These are phyloP conservation scores for Ylistrum balloti DNA, from an alignment of 1,140 invertebrate genomes.

Conservation along the genomic window DNA sequence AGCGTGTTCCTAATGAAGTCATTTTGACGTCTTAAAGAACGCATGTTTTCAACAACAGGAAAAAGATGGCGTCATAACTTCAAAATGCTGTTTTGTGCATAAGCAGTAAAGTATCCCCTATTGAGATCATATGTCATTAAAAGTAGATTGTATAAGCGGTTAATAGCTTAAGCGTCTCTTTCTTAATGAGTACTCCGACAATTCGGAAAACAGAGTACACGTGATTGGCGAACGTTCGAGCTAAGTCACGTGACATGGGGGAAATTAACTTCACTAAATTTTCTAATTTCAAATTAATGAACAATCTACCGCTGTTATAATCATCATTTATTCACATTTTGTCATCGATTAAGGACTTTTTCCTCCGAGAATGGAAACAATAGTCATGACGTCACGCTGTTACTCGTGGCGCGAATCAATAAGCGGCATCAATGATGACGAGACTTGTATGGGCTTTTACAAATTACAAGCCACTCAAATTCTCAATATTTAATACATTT, in stretches of 20 bases:
- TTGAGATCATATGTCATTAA: background rate
- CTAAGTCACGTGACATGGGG: constrained; percentile 12
- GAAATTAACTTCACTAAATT: constrained; percentile 14
- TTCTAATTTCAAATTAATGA: constrained; percentile 26
- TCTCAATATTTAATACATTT: background rate
- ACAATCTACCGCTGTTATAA: constrained; percentile 12
- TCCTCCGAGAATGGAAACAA: constrained; percentile 11
- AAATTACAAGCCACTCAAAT: constrained; percentile 6
- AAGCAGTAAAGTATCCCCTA: background rate
- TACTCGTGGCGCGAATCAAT: constrained; percentile 13
- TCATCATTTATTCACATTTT: constrained; percentile 36
- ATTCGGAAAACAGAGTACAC: background rate
- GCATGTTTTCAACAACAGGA: too few species aligned
- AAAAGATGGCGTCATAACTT: too few species aligned
- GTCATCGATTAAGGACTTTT: background rate
- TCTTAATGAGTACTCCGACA: background rate
- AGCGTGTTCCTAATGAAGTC: too few species aligned
- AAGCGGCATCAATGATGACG: background rate
- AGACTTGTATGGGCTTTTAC: background rate
- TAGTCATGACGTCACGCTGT: constrained; percentile 31
- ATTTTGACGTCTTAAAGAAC: too few species aligned
- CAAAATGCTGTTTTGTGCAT: background rate
- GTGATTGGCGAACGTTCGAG: background rate
- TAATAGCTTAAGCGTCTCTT: background rate
- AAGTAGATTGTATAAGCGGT: too few species aligned